These are phyloP conservation scores for Sinohyriopsis cumingii DNA, from an alignment of 2,888 invertebrate species.

Conservation along the genomic window DNA sequence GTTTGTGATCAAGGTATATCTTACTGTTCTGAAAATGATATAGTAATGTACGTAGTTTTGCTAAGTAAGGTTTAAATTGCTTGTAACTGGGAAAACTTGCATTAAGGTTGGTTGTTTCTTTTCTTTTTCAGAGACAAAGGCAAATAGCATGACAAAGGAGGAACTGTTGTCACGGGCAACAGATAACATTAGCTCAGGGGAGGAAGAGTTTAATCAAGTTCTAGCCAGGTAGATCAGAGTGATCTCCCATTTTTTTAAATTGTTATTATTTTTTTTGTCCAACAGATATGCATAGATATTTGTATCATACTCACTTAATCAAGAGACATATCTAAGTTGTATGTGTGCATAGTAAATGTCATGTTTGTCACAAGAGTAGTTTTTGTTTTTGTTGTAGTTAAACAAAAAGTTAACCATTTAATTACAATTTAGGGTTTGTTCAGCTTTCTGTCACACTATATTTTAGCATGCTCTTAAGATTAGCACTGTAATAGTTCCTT, in stretches of 20 bases:
- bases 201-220: slow-evolving; percentile 56
- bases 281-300: neutral
- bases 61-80: neutral
- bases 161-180: slow-evolving; percentile 56
- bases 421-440: too few species aligned
- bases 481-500: too few species aligned
- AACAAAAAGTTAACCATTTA: too few species aligned
- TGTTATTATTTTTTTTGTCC: neutral
- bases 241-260: neutral
- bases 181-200: slow-evolving; percentile 41
- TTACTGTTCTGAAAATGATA: too few species aligned
- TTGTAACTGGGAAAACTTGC: neutral
- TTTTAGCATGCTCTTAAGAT: too few species aligned
- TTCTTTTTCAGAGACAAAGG: slow-evolving; percentile 54
- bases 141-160: slow-evolving; percentile 56
- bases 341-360: too few species aligned
- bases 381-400: too few species aligned
- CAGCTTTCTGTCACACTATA: too few species aligned
- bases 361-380: too few species aligned
- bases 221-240: slow-evolving; percentile 50
- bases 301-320: neutral
- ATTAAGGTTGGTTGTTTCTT: neutral
- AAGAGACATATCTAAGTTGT: too few species aligned
- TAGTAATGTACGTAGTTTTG: too few species aligned
- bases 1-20: too few species aligned